These are phyloP conservation scores for Calidris pygmaea DNA, from an alignment of 2,113 vertebrate species.

Conservation along the genomic window DNA sequence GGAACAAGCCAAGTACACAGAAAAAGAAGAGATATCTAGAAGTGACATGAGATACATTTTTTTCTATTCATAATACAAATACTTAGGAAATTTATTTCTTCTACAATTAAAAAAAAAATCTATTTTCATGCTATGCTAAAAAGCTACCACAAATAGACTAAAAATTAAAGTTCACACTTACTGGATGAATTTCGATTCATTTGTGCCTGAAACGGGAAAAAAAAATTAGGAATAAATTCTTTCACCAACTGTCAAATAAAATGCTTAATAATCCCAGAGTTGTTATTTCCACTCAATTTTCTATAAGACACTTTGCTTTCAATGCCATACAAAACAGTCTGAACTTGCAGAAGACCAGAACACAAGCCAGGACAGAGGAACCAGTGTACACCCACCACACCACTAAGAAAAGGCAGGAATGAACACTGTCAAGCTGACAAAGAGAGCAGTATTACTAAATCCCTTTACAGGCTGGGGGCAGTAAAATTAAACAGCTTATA, in stretches of 20 bases:
- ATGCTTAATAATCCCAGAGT: neutral
- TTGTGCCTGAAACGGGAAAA: conserved; percentile 82
- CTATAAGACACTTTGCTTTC: neutral
- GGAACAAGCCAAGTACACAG: neutral
- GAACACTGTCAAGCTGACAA: neutral
- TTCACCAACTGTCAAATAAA: neutral
- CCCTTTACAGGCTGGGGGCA: neutral
- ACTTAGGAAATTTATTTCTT: neutral
- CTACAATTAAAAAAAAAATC: neutral
- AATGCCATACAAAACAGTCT: neutral
- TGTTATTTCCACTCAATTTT: neutral
- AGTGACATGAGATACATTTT: neutral
- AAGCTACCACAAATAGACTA: neutral
- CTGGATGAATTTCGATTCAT: conserved; percentile 93
- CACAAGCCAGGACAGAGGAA: neutral
- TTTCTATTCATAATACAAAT: neutral
- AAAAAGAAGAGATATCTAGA: neutral
- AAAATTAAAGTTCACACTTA: conserved; percentile 79
- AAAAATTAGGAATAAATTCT: neutral
- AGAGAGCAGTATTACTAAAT: neutral
- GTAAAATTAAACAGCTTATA: neutral
- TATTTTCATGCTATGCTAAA: neutral
- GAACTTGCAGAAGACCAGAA: neutral
- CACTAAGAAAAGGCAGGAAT: neutral
- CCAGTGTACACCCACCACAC: neutral